Percentiles rank a stretch among this genome's conserved stretches.
Conservation (phyloP, 2,797 vertebrate species). For the Gambelia wislizenii region DNA sequence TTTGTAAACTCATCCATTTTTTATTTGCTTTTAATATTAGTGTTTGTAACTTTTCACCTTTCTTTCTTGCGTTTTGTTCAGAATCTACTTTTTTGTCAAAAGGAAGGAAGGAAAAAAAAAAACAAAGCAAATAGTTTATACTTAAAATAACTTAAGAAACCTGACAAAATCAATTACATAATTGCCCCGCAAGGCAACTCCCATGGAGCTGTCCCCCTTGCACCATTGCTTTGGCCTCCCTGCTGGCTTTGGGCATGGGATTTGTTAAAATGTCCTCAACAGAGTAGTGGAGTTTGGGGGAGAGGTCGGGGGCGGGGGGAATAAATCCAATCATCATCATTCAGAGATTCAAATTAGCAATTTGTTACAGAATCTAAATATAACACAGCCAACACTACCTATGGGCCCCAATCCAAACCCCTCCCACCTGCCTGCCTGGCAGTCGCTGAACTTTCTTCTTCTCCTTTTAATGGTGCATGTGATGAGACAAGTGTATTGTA, state of each 20-base stretch:
- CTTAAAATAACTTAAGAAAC: constrained; percentile 63
- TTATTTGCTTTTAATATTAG: constrained; percentile 28
- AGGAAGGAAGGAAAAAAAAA: neutral
- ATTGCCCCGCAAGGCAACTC: neutral
- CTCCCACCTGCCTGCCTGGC: constrained; percentile 24
- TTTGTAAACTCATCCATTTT: constrained; percentile 16
- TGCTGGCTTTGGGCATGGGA: constrained; percentile 3
- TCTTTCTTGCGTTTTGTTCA: constrained; percentile 13
- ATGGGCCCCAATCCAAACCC: constrained; percentile 38
- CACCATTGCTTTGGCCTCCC: constrained; percentile 35
- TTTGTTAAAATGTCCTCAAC: constrained; percentile 7
- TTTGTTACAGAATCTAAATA: constrained; percentile 57
- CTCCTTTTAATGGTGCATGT: neutral
- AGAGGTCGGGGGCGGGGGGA: neutral
- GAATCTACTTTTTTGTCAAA: neutral
- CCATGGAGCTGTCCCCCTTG: neutral
- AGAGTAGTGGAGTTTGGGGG: neutral
- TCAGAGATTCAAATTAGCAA: constrained; percentile 40
- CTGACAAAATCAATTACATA: constrained; percentile 30
- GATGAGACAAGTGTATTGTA: constrained; percentile 28
- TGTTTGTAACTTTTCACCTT: constrained; percentile 19
- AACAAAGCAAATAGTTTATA: constrained; percentile 40
- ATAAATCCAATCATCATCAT: constrained; percentile 30
- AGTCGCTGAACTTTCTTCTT: neutral
- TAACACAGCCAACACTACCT: constrained; percentile 51